Conservation (phyloP, 2,113 vertebrate genomes). For the Microcebus griseorufus region DNA sequence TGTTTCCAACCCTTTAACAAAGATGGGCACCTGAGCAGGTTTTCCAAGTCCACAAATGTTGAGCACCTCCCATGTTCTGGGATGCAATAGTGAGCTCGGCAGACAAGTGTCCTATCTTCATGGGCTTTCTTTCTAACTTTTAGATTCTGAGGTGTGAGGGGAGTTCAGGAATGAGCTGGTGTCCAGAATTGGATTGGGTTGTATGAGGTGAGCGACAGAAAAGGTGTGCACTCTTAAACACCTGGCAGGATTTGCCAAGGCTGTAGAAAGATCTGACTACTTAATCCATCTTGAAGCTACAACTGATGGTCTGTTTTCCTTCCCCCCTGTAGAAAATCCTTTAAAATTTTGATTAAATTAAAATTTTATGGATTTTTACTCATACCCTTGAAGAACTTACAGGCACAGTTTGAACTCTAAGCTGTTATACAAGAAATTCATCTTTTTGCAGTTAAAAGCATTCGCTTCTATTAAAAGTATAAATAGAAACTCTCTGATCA, state of each 20-base stretch:
- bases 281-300: not conserved
- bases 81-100: not conserved
- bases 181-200: not conserved
- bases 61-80: not conserved
- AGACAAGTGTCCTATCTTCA: not conserved
- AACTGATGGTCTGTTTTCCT: not conserved
- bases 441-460: slow-evolving; percentile 3
- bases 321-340: not conserved
- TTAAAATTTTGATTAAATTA: not conserved
- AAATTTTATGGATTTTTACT: not conserved
- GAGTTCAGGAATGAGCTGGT: not conserved
- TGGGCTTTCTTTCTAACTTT: not conserved
- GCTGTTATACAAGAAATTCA: not conserved
- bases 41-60: not conserved
- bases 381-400: not conserved
- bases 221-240: not conserved
- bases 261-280: not conserved
- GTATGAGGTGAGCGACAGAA: not conserved
- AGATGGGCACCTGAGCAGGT: not conserved
- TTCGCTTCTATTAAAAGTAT: not conserved
- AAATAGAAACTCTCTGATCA: not conserved
- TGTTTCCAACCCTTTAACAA: not conserved
- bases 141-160: not conserved
- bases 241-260: not conserved
- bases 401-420: slow-evolving; percentile 5